These are phyloP conservation scores for Hirtodrosophila histrioides DNA, from an alignment of 2,888 invertebrate genomes.

Conservation along the genomic window DNA sequence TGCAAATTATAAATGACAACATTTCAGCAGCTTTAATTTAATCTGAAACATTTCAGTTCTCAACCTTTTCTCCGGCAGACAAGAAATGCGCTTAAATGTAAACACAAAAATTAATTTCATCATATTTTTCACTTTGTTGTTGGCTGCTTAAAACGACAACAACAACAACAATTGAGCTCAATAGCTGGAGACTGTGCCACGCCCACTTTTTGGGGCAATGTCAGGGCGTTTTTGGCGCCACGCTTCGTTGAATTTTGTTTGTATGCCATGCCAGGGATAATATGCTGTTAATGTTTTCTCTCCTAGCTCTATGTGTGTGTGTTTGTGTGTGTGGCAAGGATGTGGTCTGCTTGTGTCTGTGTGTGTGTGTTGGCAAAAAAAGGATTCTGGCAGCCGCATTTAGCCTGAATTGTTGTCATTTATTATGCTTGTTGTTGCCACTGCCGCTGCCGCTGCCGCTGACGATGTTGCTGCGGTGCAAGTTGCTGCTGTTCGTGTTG, in stretches of 20 bases:
- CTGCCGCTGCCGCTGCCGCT: conserved; percentile 33
- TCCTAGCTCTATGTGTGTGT: conserved; percentile 8
- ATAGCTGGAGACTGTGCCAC: conserved; percentile 26
- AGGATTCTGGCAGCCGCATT: conserved; percentile 74
- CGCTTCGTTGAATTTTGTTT: conserved; percentile 75
- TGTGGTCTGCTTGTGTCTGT: conserved; percentile 29
- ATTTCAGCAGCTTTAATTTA: conserved; percentile 78
- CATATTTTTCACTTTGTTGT: conserved; percentile 75
- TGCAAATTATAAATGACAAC: conserved; percentile 78
- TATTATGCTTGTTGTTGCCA: conserved; percentile 68
- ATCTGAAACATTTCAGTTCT: conserved; percentile 65
- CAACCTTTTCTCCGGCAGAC: conserved; percentile 53
- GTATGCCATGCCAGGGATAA: conserved; percentile 66
- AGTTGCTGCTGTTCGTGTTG: conserved; percentile 28
- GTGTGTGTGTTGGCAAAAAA: conserved; percentile 37
- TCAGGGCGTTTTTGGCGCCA: conserved; percentile 48
- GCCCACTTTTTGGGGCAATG: conserved; percentile 27
- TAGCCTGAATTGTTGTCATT: conserved; percentile 78
- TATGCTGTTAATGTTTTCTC: conserved; percentile 76
- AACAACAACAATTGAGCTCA: conserved; percentile 27
- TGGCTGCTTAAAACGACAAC: conserved; percentile 20
- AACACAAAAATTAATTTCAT: conserved; percentile 78
- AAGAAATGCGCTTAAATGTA: conserved; percentile 58
- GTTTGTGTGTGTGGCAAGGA: conserved; percentile 28
- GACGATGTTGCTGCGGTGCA: conserved; percentile 36